These are phyloP conservation scores for Cynoglossus semilaevis DNA, from an alignment of 2,113 vertebrate species.

Conservation along the genomic window DNA sequence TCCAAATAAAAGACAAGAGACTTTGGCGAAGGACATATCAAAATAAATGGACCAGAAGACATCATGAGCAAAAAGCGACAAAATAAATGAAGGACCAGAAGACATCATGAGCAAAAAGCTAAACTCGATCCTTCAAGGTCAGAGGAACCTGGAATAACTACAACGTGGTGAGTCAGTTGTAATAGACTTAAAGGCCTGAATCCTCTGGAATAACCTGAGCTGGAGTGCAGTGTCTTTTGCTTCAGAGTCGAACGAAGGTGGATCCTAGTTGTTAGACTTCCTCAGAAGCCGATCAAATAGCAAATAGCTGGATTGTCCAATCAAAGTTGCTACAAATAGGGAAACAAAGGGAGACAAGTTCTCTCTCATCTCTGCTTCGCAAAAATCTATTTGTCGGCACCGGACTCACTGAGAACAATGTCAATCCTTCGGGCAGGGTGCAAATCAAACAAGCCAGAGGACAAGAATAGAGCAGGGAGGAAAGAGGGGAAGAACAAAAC, in stretches of 20 bases:
- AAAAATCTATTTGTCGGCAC: slow-evolving; percentile 64
- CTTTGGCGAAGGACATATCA: too few species aligned
- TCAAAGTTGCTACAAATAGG: slow-evolving; percentile 58
- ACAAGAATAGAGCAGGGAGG: slow-evolving; percentile 42
- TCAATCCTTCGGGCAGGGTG: slow-evolving; percentile 59
- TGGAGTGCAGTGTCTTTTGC: slow-evolving; percentile 3
- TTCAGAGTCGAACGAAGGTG: slow-evolving; percentile 29
- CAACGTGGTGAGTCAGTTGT: too few species aligned
- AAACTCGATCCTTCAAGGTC: too few species aligned
- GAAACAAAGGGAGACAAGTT: slow-evolving; percentile 51
- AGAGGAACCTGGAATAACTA: too few species aligned
- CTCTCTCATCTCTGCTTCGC: slow-evolving; percentile 14
- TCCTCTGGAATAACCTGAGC: too few species aligned
- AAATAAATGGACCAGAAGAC: too few species aligned
- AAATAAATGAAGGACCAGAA: too few species aligned
- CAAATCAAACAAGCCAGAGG: slow-evolving; percentile 61
- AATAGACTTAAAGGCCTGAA: too few species aligned
- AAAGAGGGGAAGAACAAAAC: slow-evolving; percentile 9
- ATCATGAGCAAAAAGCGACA: too few species aligned
- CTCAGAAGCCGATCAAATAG: slow-evolving; percentile 46
- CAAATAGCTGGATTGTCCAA: slow-evolving; percentile 51
- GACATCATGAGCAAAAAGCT: too few species aligned
- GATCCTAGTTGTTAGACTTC: slow-evolving; percentile 42
- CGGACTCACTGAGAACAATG: slow-evolving; percentile 58
- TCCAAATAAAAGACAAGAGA: too few species aligned